Percentiles rank a stretch among this genome's conserved stretches.
These are phyloP conservation scores for Hipposideros armiger DNA, from an alignment of 2,113 vertebrate species.

Conservation along the genomic window DNA sequence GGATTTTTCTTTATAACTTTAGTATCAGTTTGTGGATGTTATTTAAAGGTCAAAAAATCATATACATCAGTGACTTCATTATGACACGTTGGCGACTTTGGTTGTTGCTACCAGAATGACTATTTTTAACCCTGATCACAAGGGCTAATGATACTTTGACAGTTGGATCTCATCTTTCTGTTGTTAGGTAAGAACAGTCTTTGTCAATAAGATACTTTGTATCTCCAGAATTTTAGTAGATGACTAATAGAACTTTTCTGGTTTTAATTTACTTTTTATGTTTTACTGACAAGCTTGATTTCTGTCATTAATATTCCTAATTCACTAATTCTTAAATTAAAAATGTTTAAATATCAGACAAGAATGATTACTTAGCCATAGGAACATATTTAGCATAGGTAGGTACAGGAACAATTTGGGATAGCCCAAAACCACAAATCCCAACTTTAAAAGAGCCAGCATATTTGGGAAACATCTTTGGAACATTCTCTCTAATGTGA, in stretches of 20 bases:
- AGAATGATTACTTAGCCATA: background rate
- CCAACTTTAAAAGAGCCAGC: background rate
- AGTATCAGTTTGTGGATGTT: background rate
- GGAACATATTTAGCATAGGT: background rate
- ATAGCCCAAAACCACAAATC: background rate
- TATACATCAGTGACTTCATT: background rate
- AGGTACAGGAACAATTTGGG: background rate
- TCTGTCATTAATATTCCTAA: background rate
- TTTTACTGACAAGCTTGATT: background rate
- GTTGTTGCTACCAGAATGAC: background rate
- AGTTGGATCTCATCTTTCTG: background rate
- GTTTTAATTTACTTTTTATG: background rate
- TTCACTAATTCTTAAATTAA: conserved; percentile 20
- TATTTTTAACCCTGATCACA: background rate
- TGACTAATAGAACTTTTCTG: background rate
- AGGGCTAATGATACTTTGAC: background rate
- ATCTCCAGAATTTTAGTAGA: background rate
- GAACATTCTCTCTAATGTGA: background rate
- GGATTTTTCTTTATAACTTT: background rate
- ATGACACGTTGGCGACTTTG: background rate
- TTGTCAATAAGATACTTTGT: background rate
- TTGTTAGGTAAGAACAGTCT: background rate
- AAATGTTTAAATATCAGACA: background rate
- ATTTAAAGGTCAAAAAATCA: background rate
- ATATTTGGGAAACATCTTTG: background rate